Percentiles rank a stretch among this genome's conserved stretches.
Evolutionary conservation across 1,140 invertebrate species (phyloP).

Genomic region (Frieseomelitta varia): DNA sequence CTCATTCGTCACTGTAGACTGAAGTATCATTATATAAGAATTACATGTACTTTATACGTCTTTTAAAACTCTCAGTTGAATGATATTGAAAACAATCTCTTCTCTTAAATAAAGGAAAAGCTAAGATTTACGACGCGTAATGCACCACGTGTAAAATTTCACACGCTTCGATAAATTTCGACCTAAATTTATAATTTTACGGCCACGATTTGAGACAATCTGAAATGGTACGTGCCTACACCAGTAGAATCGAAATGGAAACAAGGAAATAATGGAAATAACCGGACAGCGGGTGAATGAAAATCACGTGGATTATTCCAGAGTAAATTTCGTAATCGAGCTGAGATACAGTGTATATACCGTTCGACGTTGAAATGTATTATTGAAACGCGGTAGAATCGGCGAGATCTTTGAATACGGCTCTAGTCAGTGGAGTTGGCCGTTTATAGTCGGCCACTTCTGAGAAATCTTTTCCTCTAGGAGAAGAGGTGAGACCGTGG

Average conservation of each 20-base stretch:
- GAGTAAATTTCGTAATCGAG: not conserved
- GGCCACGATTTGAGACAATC: too few relatives aligned
- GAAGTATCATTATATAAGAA: not conserved
- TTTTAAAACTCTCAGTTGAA: not conserved
- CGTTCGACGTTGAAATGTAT: not conserved
- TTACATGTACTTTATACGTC: not conserved
- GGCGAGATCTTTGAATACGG: conserved; percentile 24
- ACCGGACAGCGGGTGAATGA: not conserved
- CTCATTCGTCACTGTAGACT: not conserved
- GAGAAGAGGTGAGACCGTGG: conserved; percentile 19
- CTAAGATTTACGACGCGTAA: not conserved
- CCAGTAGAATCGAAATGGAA: not conserved
- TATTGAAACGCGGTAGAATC: not conserved
- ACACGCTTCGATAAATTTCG: too few relatives aligned
- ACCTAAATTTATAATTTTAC: too few relatives aligned
- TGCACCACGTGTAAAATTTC: too few relatives aligned
- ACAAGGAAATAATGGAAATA: not conserved
- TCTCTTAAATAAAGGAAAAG: not conserved
- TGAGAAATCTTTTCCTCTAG: conserved; percentile 14
- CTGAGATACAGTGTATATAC: not conserved
- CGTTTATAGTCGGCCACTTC: conserved; percentile 45
- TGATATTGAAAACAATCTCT: not conserved
- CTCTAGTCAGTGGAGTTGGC: conserved; percentile 17
- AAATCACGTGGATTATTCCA: not conserved
- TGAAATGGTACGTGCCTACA: too few relatives aligned